phyloP scores from a whole-genome alignment of 2,797 vertebrate species.

The Kryptolebias ocellatus region DNA sequence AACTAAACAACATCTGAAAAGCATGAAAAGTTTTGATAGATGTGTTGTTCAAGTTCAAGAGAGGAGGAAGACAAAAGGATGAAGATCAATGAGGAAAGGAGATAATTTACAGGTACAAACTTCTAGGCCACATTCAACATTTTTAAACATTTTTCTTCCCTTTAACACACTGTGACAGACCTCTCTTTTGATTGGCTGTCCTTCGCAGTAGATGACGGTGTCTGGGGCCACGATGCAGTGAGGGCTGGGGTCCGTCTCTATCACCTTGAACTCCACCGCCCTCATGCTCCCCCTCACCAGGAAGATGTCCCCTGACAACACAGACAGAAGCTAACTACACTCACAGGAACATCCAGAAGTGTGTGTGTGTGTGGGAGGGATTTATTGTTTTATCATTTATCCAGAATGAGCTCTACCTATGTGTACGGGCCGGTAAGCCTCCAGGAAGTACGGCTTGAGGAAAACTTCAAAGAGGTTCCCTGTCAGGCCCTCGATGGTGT shows the following conservation, averaged over 20 bases:
- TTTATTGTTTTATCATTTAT: neutral
- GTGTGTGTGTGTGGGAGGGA: neutral
- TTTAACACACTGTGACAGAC: constrained; percentile 58
- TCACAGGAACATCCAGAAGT: neutral
- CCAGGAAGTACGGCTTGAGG: constrained; percentile 94
- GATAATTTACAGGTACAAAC: no score
- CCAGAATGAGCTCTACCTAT: constrained; percentile 82
- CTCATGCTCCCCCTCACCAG: constrained; percentile 95
- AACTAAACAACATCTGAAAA: no score
- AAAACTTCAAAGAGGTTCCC: constrained; percentile 97
- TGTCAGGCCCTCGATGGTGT: constrained; percentile 94
- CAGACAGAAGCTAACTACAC: constrained; percentile 12
- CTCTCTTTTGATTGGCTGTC: constrained; percentile 96
- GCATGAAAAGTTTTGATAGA: no score
- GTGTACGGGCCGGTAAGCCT: constrained; percentile 94
- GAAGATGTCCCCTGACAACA: constrained; percentile 89
- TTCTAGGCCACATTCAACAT: no score
- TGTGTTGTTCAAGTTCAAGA: no score
- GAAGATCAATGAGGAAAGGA: no score
- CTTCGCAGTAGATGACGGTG: constrained; percentile 96
- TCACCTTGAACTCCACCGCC: constrained; percentile 96
- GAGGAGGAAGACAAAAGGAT: no score
- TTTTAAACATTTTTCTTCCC: no score
- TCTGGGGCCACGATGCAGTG: constrained; percentile 97
- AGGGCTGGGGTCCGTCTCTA: constrained; percentile 92